Evolutionary conservation across 53 echinoderm and acorn worm genomes (phyloP).

Genomic region (Paelopatides confundens): DNA sequence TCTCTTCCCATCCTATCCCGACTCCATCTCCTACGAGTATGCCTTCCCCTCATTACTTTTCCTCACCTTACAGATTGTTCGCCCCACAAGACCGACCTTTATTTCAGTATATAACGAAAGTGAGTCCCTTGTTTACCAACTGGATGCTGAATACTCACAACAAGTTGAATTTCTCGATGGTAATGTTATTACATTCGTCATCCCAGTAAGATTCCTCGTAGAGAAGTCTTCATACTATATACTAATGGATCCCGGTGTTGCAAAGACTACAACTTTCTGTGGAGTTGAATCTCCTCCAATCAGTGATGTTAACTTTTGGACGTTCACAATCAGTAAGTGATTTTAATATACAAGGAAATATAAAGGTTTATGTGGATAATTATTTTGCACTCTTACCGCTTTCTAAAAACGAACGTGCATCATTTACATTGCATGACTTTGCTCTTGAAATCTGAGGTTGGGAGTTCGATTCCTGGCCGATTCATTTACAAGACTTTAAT

Average conservation of each 20-base stretch:
- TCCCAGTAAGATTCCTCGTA: neutral
- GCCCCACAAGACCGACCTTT: neutral
- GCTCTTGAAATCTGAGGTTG: too few relatives aligned
- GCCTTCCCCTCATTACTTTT: too few relatives aligned
- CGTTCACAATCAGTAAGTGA: slow-evolving; percentile 20
- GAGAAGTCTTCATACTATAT: slow-evolving; percentile 8
- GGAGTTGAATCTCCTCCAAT: slow-evolving; percentile 41
- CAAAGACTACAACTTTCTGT: slow-evolving; percentile 15
- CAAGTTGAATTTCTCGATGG: slow-evolving; percentile 11
- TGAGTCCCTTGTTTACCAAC: neutral
- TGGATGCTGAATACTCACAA: neutral
- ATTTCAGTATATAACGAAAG: neutral
- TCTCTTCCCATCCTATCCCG: too few relatives aligned
- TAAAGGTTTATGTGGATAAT: too few relatives aligned
- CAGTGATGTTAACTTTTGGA: slow-evolving; percentile 4
- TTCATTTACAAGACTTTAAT: too few relatives aligned
- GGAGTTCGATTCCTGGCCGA: too few relatives aligned
- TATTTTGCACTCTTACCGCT: too few relatives aligned
- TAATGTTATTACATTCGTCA: neutral
- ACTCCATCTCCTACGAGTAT: too few relatives aligned
- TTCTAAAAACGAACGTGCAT: too few relatives aligned
- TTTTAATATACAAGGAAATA: neutral
- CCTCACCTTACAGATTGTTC: neutral
- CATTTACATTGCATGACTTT: too few relatives aligned
- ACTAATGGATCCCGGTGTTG: slow-evolving; percentile 38